Evolutionary conservation across 2,113 vertebrate species (phyloP).

Genomic region (Pampusana beccarii): DNA sequence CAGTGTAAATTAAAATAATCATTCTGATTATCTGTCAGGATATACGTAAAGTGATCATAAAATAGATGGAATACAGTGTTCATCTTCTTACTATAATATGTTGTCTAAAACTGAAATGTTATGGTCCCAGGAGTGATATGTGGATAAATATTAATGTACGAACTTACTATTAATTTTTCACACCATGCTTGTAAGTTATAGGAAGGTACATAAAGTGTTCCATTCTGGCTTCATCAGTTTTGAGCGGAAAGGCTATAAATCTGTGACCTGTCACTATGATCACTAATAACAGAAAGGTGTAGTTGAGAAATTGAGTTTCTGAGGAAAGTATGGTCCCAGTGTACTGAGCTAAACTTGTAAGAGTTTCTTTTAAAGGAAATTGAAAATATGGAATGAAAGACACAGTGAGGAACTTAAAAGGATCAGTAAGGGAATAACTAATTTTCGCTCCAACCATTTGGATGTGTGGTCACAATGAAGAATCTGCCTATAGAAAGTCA

Average conservation of each 20-base stretch:
- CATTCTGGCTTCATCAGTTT: background rate
- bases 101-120: background rate
- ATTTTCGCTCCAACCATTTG: background rate
- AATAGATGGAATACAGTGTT: background rate
- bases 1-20: slow-evolving; percentile 30
- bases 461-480: background rate
- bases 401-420: background rate
- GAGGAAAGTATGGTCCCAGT: background rate
- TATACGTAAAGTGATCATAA: background rate
- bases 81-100: background rate
- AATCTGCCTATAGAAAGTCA: background rate
- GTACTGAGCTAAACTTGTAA: background rate
- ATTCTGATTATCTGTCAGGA: slow-evolving; percentile 1
- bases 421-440: background rate
- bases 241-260: background rate
- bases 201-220: background rate
- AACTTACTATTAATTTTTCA: background rate
- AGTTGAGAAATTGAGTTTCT: background rate
- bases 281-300: background rate
- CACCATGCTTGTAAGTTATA: background rate
- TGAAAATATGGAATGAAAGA: background rate
- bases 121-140: background rate
- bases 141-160: slow-evolving; percentile 4
- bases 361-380: background rate
- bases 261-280: background rate